Base-by-base conservation (phyloP, 2,113 vertebrate genomes). In the Alaudala cheleensis region DNA sequence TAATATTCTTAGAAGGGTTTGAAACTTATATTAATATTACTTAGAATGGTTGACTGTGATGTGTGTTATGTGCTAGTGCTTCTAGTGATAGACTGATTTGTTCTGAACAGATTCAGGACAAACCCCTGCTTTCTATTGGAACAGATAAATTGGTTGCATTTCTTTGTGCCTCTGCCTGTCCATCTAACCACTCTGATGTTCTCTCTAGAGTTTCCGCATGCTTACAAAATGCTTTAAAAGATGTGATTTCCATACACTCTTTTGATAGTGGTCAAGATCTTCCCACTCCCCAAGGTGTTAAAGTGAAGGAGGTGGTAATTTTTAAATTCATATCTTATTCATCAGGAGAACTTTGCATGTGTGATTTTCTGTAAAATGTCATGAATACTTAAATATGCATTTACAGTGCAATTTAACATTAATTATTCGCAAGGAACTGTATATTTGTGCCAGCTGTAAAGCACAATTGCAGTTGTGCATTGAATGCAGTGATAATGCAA, bases 301-400 rank as follows among this genome's bases (percentile, higher is more conserved):
- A 83, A 56, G 16, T 50, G 71, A 64, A 54, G 17, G 39, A 39
- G 34, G 33, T 28, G 9, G 11, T 72, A 71, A 44, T 71, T 74
- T 61, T 86, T 87, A 29, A 70, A 66, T 50, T 81, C 2, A 10
- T 12, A 64, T 57, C 80, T 76, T 19, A 3, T 50, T 81, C 0
- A 3, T 37, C 1, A 0, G 37, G 33, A 79, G 33, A 54, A 53
- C 10, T 65, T 40, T 19, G 62, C 64, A 51, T 7, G 42, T 0
- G 0, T 10, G 31, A 45, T 69, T 69, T 83, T 86, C 72, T 89
- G 47, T 85, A 39, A 84, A 78, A 64, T 45, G 39, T 47, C 34
- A 31, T 15, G 14, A 25, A 11, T 56, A 9, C 14, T 70, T 84
- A 25, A 62, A 62, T 29, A 24, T 42, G 42, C 28, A 42, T 77